Evolutionary conservation across 2,113 vertebrate species (phyloP).

Genomic region (Aegotheles bennettii): DNA sequence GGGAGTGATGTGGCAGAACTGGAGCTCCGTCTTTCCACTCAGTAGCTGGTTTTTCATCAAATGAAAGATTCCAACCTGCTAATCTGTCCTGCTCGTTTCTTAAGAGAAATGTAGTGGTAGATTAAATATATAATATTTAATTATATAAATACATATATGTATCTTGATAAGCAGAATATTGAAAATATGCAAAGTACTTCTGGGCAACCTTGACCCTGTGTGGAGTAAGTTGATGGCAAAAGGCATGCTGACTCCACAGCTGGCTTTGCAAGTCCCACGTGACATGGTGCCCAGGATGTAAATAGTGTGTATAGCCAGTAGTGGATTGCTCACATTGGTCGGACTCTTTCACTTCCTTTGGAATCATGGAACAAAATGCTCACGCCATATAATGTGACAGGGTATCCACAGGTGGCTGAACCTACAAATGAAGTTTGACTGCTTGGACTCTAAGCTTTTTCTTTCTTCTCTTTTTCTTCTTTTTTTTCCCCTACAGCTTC

Average conservation of each 20-base stretch:
- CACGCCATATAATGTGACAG: not conserved
- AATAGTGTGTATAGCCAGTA: not conserved
- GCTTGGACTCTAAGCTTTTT: not conserved
- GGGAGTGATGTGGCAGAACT: not conserved
- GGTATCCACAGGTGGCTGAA: not conserved
- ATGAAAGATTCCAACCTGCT: not conserved
- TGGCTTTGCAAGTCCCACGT: not conserved
- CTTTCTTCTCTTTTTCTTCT: too few species aligned
- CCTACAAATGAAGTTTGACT: not conserved
- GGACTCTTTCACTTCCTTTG: not conserved
- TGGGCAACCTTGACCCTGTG: not conserved
- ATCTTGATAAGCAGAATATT: not conserved
- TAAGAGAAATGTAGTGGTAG: not conserved
- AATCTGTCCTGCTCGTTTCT: not conserved
- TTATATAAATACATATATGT: too few species aligned
- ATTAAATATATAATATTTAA: not conserved
- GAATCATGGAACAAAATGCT: not conserved
- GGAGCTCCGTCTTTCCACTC: not conserved
- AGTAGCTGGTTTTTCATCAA: not conserved
- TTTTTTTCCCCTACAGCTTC: not conserved
- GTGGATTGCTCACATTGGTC: rapidly evolving
- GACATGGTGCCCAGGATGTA: not conserved
- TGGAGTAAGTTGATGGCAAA: not conserved
- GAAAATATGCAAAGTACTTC: not conserved
- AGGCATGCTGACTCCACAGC: not conserved